Base-by-base conservation (phyloP, 1,140 invertebrate species). In the Steinernema khuongi region DNA sequence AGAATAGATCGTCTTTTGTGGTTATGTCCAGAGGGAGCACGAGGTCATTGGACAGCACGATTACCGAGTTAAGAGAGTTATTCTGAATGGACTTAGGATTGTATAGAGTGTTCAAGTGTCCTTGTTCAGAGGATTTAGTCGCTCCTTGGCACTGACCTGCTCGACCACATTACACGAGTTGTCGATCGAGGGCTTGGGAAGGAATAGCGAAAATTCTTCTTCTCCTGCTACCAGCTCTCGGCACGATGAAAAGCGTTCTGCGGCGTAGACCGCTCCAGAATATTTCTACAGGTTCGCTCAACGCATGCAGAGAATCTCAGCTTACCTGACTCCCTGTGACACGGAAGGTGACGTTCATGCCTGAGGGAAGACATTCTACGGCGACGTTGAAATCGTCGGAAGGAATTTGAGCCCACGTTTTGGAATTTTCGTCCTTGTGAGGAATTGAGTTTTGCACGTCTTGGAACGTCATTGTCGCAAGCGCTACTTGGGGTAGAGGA, bases 1-100 rank as follows among this genome's bases (percentile, higher is more conserved):
- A 81, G 50, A 81, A 81, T n/a, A 81, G 74, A 44, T 81, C 80
- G 60, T 81, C 81, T 36, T 81, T 81, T 32, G 80, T 81, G 1
- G 81, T 81, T 18, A 81, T 68, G 71, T 81, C 81, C n/a, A 70
- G 77, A 0, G 80, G 80, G 26, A 78, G 26, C 1, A 76, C 79
- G 29, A 75, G 41, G 44, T 81, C 81, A 69, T 81, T 81, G n/a
- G 81, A 80, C 28, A 81, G 31, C 22, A 81, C 81, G 31, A 81
- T 28, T 26, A 81, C 77, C 26, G 68, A 73, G 31, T 70, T 82
- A 26, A 81, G 28, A 41, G 75, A 43, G 17, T 71, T 74, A 28
- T 82, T 72, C 79, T 81, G 67, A 26, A 78, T 22, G 22, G 22
- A 29, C 31, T 4, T 32, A 11, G 17, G 7, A 4, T 31, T 26